Evolutionary conservation across 2,113 vertebrate genomes (phyloP).

Genomic region (Natator depressus): DNA sequence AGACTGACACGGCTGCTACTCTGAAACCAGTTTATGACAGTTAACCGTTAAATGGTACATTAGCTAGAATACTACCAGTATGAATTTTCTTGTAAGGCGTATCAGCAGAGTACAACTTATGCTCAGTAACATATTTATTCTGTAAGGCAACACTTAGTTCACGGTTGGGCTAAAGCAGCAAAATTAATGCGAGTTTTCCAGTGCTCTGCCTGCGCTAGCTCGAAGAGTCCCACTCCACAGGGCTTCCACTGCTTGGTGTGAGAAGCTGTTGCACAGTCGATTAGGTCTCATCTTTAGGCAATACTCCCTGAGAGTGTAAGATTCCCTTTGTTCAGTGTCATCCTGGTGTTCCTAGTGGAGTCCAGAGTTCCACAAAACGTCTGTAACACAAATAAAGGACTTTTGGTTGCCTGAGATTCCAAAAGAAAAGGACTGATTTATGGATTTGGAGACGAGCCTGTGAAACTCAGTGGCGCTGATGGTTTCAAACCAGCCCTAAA

Average conservation of each 20-base stretch:
- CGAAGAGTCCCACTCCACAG: background rate
- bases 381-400: background rate
- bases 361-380: background rate
- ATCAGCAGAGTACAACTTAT: background rate
- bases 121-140: background rate
- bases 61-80: background rate
- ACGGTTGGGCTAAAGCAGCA: background rate
- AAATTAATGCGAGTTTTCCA: background rate
- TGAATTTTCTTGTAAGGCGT: background rate
- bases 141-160: no score
- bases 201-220: background rate
- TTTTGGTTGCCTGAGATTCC: background rate
- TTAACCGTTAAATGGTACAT: rapidly evolving
- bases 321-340: background rate
- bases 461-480: background rate
- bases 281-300: background rate
- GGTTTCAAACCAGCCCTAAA: background rate
- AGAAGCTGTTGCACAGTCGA: background rate
- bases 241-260: background rate
- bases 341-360: background rate
- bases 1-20: no score
- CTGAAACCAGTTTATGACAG: background rate
- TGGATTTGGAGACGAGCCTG: background rate
- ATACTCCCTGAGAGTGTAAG: background rate
- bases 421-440: background rate